A percentile compares a stretch with the other conserved stretches of the same genome.
These are phyloP conservation scores for Pangasius djambal DNA, from an alignment of 2,797 vertebrate genomes.

Conservation along the genomic window DNA sequence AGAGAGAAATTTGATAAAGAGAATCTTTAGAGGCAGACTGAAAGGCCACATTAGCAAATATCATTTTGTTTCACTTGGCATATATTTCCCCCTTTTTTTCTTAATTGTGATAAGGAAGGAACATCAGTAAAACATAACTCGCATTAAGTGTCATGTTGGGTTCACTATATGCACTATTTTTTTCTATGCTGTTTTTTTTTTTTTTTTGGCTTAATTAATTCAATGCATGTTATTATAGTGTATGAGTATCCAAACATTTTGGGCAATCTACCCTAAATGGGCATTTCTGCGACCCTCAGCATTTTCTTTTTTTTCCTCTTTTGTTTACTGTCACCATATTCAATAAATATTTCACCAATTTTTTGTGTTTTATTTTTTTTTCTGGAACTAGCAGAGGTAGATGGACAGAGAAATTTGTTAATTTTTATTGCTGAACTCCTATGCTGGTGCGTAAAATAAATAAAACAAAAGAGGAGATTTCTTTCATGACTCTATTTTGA, in stretches of 20 bases:
- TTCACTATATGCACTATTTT: not conserved
- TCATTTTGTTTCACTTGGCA: not conserved
- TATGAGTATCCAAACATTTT: too few relatives aligned
- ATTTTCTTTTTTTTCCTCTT: too few relatives aligned
- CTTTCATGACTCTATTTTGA: not conserved
- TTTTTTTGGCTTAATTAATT: not conserved
- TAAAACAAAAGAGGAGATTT: not conserved
- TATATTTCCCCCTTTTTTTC: not conserved
- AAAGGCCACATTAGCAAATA: not conserved
- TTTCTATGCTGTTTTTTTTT: too few relatives aligned
- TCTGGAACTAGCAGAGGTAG: not conserved
- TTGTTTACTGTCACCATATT: too few relatives aligned
- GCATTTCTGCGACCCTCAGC: too few relatives aligned
- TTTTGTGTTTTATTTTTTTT: not conserved
- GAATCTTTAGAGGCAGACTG: not conserved
- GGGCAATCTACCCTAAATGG: too few relatives aligned
- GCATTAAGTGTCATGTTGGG: not conserved
- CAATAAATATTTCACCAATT: not conserved
- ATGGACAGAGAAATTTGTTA: not conserved
- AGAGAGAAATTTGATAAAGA: not conserved
- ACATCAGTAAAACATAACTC: not conserved
- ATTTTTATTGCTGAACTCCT: not conserved
- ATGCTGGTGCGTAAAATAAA: not conserved
- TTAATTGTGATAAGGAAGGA: not conserved
- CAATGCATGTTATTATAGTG: not conserved